A percentile compares a stretch with the other conserved stretches of the same genome.
These are phyloP conservation scores for Temnopleurus reevesii DNA, from an alignment of 53 echinoderm and acorn worm species.

Conservation along the genomic window DNA sequence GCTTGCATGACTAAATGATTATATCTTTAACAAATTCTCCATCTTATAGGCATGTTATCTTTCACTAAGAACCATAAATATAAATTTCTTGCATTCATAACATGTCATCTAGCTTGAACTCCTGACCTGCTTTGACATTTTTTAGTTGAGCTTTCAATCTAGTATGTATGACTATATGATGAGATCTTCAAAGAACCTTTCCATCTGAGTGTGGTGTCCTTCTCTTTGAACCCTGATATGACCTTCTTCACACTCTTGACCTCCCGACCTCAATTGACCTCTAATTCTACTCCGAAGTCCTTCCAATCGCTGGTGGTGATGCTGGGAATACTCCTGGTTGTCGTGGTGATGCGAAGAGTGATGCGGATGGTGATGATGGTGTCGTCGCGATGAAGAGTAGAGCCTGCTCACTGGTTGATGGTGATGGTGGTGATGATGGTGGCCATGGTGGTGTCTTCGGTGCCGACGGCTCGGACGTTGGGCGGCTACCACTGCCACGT, in stretches of 20 bases:
- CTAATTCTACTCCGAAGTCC: slow-evolving; percentile 35
- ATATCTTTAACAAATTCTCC: too few species aligned
- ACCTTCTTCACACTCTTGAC: not conserved
- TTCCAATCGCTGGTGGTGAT: slow-evolving; percentile 20
- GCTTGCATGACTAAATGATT: too few species aligned
- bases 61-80: too few species aligned
- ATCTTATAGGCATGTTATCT: too few species aligned
- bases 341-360: not conserved
- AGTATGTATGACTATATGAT: slow-evolving; percentile 22
- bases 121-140: too few species aligned
- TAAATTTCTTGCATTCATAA: too few species aligned
- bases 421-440: slow-evolving; percentile 45
- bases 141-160: too few species aligned
- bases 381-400: not conserved
- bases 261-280: slow-evolving; percentile 5
- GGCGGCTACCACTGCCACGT: not conserved
- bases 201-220: not conserved
- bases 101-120: too few species aligned
- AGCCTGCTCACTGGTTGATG: slow-evolving; percentile 44
- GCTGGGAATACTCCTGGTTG: slow-evolving; percentile 18
- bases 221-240: slow-evolving; percentile 15
- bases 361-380: not conserved
- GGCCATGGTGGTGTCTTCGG: slow-evolving; percentile 45
- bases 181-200: slow-evolving; percentile 55
- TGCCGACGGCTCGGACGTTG: not conserved